Base-by-base conservation (phyloP, 2,113 vertebrate genomes). In the Plectropomus leopardus region DNA sequence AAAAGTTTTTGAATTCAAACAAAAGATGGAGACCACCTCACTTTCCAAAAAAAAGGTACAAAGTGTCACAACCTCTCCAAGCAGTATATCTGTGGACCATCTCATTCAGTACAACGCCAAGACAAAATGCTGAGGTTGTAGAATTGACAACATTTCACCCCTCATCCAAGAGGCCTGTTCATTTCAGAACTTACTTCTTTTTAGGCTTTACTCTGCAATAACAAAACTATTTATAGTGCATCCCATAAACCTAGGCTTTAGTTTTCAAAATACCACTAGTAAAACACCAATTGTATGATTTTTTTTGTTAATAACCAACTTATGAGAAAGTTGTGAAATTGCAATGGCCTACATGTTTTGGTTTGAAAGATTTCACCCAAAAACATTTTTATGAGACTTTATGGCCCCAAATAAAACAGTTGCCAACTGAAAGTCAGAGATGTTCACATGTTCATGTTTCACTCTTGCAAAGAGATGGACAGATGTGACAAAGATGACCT, bases 31-130 rank as follows among this genome's bases (percentile, higher is more conserved):
- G 28, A 4, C 19, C 7, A 21, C 51, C 53, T 40, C n/a, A 55
- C 34, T 44, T 40, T 26, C 17, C 1, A 15, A 69, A 68, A 68
- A 42, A 21, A 26, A 45, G 48, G 15, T 8, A 28, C 10, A 57
- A 71, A 57, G 23, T 70, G 63, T 34, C 34, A 71, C 26, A 72
- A 50, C 21, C 34, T 57, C 68, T 73, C n/a, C 4, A 19, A 59
- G 21, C 26, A 59, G 28, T 61, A 42, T 54, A 44, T 59, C 51
- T 65, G 14, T 54, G 30, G 15, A 51, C 23, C 58, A 21, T 40
- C 7, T 63, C 17, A 42, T 15, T 72, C n/a, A 50, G 26, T 21
- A 3, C n/a, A 63, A 5, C 65, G 59, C 58, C 53, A 66, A 23
- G 30, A 65, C 50, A 64, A 58, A 76, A 57, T 7, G 36, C 51